A percentile compares a stretch with the other conserved stretches of the same genome.
Evolutionary conservation across 2,888 invertebrate species (phyloP).

Genomic region (Furcula furcula): DNA sequence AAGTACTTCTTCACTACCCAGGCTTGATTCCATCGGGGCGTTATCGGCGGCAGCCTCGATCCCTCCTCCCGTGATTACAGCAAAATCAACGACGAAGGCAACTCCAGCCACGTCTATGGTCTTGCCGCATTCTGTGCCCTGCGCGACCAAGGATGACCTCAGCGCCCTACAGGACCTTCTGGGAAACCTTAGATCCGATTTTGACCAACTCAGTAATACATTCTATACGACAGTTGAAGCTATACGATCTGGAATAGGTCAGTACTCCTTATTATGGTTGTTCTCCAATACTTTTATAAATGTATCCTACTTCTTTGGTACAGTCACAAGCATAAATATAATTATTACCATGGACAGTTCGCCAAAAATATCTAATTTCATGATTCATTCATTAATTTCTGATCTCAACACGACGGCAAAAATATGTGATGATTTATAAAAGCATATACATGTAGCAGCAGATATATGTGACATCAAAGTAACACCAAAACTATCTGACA

Average conservation of each 20-base stretch:
- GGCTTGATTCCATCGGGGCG: neutral
- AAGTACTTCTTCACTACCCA: neutral
- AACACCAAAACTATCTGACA: too few species aligned
- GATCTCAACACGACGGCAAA: too few species aligned
- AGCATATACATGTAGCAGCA: too few species aligned
- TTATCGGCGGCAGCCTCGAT: neutral
- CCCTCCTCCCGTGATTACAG: neutral
- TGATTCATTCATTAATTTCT: too few species aligned
- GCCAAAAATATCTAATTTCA: too few species aligned
- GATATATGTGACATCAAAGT: too few species aligned
- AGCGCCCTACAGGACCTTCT: conserved; percentile 24
- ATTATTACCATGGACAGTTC: too few species aligned
- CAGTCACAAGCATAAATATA: too few species aligned
- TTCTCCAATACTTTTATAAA: too few species aligned
- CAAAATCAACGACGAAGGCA: neutral
- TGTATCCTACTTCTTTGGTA: too few species aligned
- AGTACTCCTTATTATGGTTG: neutral
- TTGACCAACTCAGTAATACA: conserved; percentile 41
- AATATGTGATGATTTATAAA: too few species aligned
- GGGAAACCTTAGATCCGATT: conserved; percentile 34
- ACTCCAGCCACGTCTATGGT: neutral
- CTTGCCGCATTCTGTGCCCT: conserved; percentile 2
- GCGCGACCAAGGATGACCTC: conserved; percentile 29
- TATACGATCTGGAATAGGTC: conserved; percentile 8
- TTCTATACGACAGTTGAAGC: conserved; percentile 16